Evolutionary conservation across 2,888 invertebrate species (phyloP).

Genomic region (Aquatica leii): DNA sequence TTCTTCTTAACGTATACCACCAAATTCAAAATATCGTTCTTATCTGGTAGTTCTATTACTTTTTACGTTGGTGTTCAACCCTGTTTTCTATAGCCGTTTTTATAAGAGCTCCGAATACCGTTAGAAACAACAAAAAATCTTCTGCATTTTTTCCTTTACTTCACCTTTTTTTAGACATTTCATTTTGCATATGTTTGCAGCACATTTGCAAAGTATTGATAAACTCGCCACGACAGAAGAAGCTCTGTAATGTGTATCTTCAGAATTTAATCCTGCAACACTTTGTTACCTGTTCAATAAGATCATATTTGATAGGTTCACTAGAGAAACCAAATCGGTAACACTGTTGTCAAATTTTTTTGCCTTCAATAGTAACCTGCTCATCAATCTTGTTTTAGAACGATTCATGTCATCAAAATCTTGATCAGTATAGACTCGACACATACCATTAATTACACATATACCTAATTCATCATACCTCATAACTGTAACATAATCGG

Average conservation of each 20-base stretch:
- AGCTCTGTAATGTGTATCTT: not conserved
- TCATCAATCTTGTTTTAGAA: too few species aligned
- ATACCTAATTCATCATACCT: too few species aligned
- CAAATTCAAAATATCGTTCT: not conserved
- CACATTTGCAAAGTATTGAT: not conserved
- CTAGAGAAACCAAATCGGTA: not conserved
- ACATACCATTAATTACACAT: too few species aligned
- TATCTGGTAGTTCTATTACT: too few species aligned
- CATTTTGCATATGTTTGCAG: too few species aligned
- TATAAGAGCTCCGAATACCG: too few species aligned
- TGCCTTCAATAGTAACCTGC: not conserved
- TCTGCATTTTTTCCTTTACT: not conserved
- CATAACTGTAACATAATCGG: too few species aligned
- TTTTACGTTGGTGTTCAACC: too few species aligned
- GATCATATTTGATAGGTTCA: constrained; percentile 1
- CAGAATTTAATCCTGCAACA: not conserved
- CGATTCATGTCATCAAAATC: constrained; percentile 5
- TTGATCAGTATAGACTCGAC: not conserved
- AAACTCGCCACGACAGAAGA: not conserved
- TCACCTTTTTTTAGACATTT: not conserved
- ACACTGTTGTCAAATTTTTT: not conserved
- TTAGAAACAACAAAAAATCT: not conserved
- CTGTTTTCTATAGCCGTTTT: too few species aligned
- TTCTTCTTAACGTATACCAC: not conserved
- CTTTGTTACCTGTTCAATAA: not conserved